Conservation (phyloP, 2,113 vertebrate genomes). For the Alouatta palliata region DNA sequence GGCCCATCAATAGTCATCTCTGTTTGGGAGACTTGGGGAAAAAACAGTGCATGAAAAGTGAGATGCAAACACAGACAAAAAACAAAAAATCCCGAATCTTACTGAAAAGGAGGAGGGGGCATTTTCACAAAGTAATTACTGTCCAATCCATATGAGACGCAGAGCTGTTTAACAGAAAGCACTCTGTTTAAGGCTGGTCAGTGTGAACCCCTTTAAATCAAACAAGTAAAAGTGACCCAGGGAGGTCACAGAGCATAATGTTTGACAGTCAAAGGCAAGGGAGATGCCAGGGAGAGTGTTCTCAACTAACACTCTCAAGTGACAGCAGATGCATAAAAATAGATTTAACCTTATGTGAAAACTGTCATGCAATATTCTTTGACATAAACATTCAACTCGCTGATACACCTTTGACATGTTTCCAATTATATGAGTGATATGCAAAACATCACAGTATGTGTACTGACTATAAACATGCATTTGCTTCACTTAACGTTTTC, state of each 20-base stretch:
- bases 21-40: background rate
- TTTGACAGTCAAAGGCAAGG: background rate
- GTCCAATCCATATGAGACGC: background rate
- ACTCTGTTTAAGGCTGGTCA: background rate
- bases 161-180: background rate
- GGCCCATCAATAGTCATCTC: background rate
- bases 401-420: background rate
- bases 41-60: background rate
- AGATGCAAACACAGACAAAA: background rate
- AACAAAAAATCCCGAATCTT: background rate
- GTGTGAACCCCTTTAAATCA: background rate
- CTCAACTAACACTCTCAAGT: background rate
- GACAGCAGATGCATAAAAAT: background rate
- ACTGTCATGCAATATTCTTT: background rate
- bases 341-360: background rate
- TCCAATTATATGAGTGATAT: background rate
- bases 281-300: background rate
- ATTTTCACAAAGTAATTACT: background rate
- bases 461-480: background rate
- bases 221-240: background rate
- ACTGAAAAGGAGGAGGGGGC: background rate
- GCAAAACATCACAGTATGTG: background rate
- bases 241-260: background rate
- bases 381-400: background rate
- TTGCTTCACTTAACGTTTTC: background rate